Percentiles rank a stretch among this genome's conserved stretches.
These are phyloP conservation scores for Leguminivora glycinivorella DNA, from an alignment of 1,140 invertebrate species.

Conservation along the genomic window DNA sequence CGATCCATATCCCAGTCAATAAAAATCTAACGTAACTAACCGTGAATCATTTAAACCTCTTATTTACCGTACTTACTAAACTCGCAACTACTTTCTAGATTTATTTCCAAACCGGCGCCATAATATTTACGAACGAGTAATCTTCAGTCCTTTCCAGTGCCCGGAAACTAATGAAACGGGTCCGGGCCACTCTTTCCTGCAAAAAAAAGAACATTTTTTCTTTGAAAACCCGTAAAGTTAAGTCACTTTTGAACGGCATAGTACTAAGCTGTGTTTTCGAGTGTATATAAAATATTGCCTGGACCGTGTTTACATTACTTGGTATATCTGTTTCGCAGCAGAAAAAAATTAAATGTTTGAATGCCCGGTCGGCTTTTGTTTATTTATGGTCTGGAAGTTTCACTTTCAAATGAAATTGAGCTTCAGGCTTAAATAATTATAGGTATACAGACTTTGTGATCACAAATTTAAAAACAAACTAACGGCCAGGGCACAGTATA, in stretches of 20 bases:
- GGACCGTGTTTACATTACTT: conserved; percentile 14
- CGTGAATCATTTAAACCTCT: too few species aligned
- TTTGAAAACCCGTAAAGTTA: neutral
- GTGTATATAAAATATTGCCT: conserved; percentile 24
- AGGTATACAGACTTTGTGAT: neutral
- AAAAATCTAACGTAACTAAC: too few species aligned
- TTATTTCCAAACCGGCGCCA: neutral
- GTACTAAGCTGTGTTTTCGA: conserved; percentile 3
- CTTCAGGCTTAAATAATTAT: neutral
- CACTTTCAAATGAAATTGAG: neutral
- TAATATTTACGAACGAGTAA: conserved; percentile 18
- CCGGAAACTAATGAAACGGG: conserved; percentile 21
- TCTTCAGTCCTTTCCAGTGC: neutral
- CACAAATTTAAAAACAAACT: too few species aligned
- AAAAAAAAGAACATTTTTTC: neutral
- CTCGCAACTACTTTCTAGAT: neutral
- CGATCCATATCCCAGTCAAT: too few species aligned
- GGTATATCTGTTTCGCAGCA: neutral
- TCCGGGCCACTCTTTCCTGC: neutral
- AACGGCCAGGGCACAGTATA: too few species aligned
- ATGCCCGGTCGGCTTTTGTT: neutral
- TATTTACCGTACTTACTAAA: neutral
- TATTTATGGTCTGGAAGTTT: neutral
- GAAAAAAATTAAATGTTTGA: conserved; percentile 20
- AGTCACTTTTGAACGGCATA: neutral